phyloP scores from a whole-genome alignment of 53 echinoderm and acorn worm species.

The Astropecten irregularis region DNA sequence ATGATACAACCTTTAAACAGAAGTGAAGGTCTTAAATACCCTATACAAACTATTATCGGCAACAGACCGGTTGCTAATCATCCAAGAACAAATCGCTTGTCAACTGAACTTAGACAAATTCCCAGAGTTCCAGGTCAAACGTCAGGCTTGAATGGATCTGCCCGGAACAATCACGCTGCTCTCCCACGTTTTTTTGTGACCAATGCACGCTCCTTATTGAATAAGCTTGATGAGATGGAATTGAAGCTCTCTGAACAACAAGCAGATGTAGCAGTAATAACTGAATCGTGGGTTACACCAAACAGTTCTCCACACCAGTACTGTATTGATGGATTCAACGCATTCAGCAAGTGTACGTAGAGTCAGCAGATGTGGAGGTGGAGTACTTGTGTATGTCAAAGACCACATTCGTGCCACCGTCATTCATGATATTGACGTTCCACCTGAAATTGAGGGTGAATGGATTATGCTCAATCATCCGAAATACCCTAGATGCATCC shows the following conservation, averaged over 20 bases:
- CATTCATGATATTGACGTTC: not conserved
- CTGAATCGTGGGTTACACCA: not conserved
- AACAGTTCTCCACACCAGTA: not conserved
- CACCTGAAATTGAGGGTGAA: conserved; percentile 8
- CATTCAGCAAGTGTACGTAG: not conserved
- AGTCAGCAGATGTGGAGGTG: not conserved
- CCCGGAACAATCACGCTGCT: not conserved
- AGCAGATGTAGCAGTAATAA: not conserved
- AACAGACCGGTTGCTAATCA: no score
- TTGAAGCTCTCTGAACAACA: not conserved
- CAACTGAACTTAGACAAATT: no score
- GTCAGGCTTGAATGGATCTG: no score
- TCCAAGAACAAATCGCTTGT: no score
- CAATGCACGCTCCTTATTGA: not conserved
- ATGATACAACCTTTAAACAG: no score
- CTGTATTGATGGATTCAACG: not conserved
- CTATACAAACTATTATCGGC: no score
- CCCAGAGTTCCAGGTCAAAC: no score
- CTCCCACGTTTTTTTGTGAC: not conserved
- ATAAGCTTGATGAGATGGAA: not conserved
- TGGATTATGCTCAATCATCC: conserved; percentile 1
- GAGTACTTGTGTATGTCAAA: not conserved
- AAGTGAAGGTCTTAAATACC: no score
- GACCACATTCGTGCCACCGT: not conserved
- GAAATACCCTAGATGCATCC: not conserved